Evolutionary conservation across 2,113 vertebrate species (phyloP), one percentile per base, ranked within the genome.

Genomic region (Centrocercus urophasianus): DNA sequence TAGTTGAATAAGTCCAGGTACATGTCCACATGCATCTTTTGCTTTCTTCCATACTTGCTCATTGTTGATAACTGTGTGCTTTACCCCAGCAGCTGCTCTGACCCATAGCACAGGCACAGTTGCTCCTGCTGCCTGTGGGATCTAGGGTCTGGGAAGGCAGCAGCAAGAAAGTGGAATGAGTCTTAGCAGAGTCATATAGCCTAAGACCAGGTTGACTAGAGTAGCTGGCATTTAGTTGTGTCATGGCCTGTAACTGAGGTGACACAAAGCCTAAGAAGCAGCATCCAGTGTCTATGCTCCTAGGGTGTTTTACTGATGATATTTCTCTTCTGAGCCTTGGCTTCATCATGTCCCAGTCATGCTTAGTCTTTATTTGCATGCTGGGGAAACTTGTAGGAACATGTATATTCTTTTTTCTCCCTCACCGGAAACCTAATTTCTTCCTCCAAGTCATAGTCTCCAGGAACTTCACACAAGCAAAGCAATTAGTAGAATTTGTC

Each of bases 41-140:
- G 38, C 38, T 93, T 94, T 90, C 65, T 91, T 96, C 90, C 64
- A 67, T 81, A 71, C 32, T 61, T 92, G 75, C 8, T 59, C 56
- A 27, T 79, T 84, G 27, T 56, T 90, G 52, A 25, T n/a, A 90
- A 52, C 61, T 71, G 20, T 11, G 21, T 7, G 2, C 8, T 7
- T 32, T 13, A 1, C 13, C 43, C 63, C 28, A 67, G 1, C 19
- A 64, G 3, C 2, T 2, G 4, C 12, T 90, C 61, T 3, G 1
- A 61, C 18, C 27, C 5, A 0, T 1, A 8, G 63, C 40, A 52
- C 0, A 1, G 63, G 22, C 63, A 42, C 0, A 2, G 75, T 27
- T 67, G 40, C 30, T 88, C n/a, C 56, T 80, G 36, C 67, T 83
- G 42, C 61, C 61, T 2, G 0, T 1, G 30, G 16, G 22, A 6